These are phyloP conservation scores for Coilia nasus DNA, from an alignment of 2,797 vertebrate genomes.

Conservation along the genomic window DNA sequence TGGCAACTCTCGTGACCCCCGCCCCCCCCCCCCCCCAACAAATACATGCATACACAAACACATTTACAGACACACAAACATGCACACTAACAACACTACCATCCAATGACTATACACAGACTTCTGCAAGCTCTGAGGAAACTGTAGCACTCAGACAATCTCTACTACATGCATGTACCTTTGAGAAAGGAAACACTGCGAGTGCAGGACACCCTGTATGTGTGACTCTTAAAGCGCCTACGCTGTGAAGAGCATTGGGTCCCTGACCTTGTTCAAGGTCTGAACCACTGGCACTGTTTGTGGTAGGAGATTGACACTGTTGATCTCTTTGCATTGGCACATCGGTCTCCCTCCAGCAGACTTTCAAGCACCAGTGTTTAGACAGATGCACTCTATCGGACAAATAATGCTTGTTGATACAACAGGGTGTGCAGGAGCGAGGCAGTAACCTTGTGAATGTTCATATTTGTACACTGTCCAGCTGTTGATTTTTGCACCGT, in stretches of 20 bases:
- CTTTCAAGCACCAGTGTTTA: constrained; percentile 7
- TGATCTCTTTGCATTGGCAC: background rate
- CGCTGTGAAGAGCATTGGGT: background rate
- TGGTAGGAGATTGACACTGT: background rate
- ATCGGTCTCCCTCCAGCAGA: background rate
- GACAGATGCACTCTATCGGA: background rate
- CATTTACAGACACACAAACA: background rate
- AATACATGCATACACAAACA: background rate
- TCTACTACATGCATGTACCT: background rate
- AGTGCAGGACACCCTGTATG: background rate
- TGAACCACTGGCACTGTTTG: background rate
- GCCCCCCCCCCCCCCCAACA: background rate
- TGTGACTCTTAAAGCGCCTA: background rate
- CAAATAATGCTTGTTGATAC: constrained; percentile 1
- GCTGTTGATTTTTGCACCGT: constrained; percentile 1
- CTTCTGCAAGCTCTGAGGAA: background rate
- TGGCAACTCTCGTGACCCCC: constrained; percentile 87
- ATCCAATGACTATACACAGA: background rate
- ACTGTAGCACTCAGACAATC: background rate
- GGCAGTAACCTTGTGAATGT: constrained; percentile 18
- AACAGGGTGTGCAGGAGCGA: background rate
- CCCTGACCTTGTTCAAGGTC: background rate
- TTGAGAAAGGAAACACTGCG: background rate
- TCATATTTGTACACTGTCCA: constrained; percentile 9
- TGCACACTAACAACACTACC: background rate